Percentiles rank a stretch among this genome's conserved stretches.
Conservation (phyloP, 2,113 vertebrate genomes). For the Rhinoptilus africanus region DNA sequence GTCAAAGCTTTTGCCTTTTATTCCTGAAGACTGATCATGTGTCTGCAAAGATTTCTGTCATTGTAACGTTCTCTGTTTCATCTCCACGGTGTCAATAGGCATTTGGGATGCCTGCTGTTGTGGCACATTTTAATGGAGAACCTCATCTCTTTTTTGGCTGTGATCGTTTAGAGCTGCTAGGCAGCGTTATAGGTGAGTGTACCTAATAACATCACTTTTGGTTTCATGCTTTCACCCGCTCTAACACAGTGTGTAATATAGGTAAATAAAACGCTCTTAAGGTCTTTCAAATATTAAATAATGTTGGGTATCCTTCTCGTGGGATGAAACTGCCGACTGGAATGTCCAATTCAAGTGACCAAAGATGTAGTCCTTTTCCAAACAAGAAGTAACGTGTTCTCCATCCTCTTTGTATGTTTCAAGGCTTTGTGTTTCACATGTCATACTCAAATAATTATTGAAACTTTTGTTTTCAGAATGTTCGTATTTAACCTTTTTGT, state of each 20-base stretch:
- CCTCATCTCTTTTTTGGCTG: constrained; percentile 87
- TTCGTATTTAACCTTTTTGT: not conserved
- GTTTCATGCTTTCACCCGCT: not conserved
- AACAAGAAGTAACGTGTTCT: not conserved
- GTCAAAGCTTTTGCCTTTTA: not conserved
- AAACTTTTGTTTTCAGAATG: not conserved
- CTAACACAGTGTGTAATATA: not conserved
- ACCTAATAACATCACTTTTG: not conserved
- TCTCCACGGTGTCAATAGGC: constrained; percentile 69
- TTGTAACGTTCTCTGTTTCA: not conserved
- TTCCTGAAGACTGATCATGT: not conserved
- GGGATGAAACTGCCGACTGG: not conserved
- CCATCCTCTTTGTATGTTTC: not conserved
- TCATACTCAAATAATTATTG: not conserved
- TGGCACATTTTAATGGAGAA: constrained; percentile 79
- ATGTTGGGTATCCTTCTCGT: not conserved
- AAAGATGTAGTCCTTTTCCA: not conserved
- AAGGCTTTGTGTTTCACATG: not conserved
- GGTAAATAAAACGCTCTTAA: not conserved
- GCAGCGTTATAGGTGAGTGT: constrained; percentile 83
- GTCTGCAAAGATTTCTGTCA: not conserved
- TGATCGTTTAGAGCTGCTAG: constrained; percentile 90
- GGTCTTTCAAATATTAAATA: not conserved
- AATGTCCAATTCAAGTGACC: not conserved
- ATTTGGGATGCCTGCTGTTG: constrained; percentile 85